phyloP scores from a whole-genome alignment of 2,888 invertebrate species.

The Metallyticus violacea region DNA sequence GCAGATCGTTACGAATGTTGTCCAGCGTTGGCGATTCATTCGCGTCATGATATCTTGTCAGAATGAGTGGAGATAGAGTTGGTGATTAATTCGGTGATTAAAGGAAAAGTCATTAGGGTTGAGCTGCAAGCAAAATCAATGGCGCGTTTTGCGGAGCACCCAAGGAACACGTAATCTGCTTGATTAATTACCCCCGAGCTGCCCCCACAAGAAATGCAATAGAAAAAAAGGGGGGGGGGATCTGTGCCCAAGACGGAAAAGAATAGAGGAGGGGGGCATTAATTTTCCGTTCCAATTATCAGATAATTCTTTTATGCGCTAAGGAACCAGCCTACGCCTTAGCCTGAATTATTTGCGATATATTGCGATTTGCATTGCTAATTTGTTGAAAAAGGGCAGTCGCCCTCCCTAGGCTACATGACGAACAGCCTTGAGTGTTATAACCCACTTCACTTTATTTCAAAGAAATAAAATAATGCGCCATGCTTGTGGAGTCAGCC shows the following conservation, averaged over 20 bases:
- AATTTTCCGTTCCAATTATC: background rate
- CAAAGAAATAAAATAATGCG: no score
- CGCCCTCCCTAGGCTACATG: no score
- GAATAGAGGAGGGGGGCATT: background rate
- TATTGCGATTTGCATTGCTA: background rate
- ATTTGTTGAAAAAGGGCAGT: background rate
- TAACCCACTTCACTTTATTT: background rate
- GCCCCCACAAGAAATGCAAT: background rate
- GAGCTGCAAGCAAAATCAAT: background rate
- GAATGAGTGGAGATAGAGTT: background rate
- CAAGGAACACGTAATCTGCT: background rate
- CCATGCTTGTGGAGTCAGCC: no score
- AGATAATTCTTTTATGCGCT: background rate
- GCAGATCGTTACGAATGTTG: background rate
- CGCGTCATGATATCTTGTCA: background rate
- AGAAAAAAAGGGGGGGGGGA: background rate
- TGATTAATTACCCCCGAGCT: background rate
- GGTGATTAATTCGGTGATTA: background rate
- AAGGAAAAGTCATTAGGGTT: background rate
- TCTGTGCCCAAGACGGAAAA: background rate
- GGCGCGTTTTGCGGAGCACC: background rate
- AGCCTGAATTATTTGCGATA: background rate
- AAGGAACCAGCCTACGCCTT: background rate
- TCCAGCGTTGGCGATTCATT: background rate
- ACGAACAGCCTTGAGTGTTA: background rate